phyloP scores from a whole-genome alignment of 2,113 vertebrate species.

The Marmota monax region DNA sequence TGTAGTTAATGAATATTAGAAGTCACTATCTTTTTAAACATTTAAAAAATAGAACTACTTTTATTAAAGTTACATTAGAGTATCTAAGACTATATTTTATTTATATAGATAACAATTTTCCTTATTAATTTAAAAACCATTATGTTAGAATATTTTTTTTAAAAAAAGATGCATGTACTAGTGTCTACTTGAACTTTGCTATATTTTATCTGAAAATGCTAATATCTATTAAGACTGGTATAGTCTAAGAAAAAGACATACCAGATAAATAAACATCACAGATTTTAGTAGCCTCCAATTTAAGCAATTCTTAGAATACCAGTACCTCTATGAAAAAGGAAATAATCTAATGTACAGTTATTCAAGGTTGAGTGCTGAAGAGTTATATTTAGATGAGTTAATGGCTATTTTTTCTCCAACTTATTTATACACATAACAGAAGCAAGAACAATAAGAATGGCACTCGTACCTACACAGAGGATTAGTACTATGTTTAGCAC shows the following conservation, averaged over 20 bases:
- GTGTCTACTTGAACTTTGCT: constrained; percentile 11
- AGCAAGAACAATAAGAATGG: constrained; percentile 58
- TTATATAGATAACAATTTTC: constrained; percentile 51
- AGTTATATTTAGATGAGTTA: constrained; percentile 44
- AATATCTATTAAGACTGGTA: constrained; percentile 26
- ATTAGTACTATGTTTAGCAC: not conserved
- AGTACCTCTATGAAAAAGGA: not conserved
- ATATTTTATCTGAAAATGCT: constrained; percentile 61
- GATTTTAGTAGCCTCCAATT: constrained; percentile 36
- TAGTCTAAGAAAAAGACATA: constrained; percentile 22
- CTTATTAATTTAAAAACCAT: constrained; percentile 55
- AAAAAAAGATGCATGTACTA: constrained; percentile 7
- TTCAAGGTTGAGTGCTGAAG: constrained; percentile 25
- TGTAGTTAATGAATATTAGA: constrained; percentile 49
- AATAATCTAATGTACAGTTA: constrained; percentile 32
- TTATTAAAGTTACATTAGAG: constrained; percentile 36
- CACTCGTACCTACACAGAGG: not conserved
- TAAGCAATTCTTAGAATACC: constrained; percentile 46
- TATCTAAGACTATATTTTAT: constrained; percentile 32
- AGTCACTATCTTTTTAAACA: not conserved
- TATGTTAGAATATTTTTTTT: constrained; percentile 54
- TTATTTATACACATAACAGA: constrained; percentile 35
- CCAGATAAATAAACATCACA: constrained; percentile 19
- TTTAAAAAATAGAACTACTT: constrained; percentile 46
- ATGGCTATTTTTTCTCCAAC: not conserved